Conservation (phyloP, 1,140 invertebrate species). For the Homalodisca vitripennis region DNA sequence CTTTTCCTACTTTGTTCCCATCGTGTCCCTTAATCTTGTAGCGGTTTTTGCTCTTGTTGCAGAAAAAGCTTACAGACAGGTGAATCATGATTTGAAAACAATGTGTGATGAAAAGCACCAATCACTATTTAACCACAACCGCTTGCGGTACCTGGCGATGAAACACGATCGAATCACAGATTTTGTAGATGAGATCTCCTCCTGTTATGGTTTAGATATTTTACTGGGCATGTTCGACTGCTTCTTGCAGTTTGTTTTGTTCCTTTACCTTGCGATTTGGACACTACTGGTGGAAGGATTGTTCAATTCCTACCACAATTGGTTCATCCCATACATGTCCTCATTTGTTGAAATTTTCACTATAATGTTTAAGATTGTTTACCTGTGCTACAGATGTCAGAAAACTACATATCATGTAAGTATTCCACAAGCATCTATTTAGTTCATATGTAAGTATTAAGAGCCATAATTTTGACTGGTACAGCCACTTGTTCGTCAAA, state of each 20-base stretch:
- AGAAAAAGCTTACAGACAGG: conserved; percentile 10
- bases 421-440: too few relatives aligned
- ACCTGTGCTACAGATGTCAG: conserved; percentile 16
- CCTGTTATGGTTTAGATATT: conserved; percentile 12
- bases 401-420: not conserved
- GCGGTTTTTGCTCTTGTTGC: conserved; percentile 21
- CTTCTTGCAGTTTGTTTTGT: conserved; percentile 20
- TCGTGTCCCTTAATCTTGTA: conserved; percentile 16
- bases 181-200: conserved; percentile 16
- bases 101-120: not conserved
- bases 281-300: conserved; percentile 15
- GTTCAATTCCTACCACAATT: not conserved
- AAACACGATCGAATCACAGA: conserved; percentile 1
- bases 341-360: conserved; percentile 10
- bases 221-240: conserved; percentile 15
- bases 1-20: conserved; percentile 12
- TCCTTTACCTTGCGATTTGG: conserved; percentile 16
- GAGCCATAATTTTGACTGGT: too few relatives aligned
- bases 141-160: not conserved
- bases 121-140: not conserved
- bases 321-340: not conserved
- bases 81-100: conserved; percentile 6
- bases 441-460: too few relatives aligned
- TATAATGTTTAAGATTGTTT: conserved; percentile 19
- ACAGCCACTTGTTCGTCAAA: too few relatives aligned